Conservation (phyloP, 2,888 invertebrate genomes). For the Sceliomorpha sp. region DNA sequence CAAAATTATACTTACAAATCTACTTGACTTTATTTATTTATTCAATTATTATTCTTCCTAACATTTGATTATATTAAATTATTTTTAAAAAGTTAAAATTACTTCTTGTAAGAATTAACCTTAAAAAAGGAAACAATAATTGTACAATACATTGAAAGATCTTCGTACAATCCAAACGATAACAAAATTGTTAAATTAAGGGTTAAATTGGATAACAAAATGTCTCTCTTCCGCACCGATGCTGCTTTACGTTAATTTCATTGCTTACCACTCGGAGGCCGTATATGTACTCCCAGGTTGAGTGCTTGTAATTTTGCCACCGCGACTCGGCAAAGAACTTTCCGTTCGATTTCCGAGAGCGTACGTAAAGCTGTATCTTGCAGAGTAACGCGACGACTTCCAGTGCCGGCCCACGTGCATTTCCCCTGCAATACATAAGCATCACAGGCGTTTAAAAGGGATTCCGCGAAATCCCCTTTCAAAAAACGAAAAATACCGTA, state of each 20-base stretch:
- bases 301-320: slow-evolving; percentile 91
- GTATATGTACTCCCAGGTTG: slow-evolving; percentile 90
- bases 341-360: slow-evolving; percentile 89
- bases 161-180: too few relatives aligned
- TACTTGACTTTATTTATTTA: background rate
- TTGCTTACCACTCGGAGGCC: slow-evolving; percentile 89
- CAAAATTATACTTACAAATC: too few relatives aligned
- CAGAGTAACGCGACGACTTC: slow-evolving; percentile 86
- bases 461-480: too few relatives aligned
- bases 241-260: background rate
- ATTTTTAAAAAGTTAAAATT: too few relatives aligned
- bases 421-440: slow-evolving; percentile 85
- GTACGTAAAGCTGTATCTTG: slow-evolving; percentile 86
- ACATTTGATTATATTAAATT: background rate
- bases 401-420: slow-evolving; percentile 88
- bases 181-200: too few relatives aligned
- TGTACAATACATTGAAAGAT: too few relatives aligned
- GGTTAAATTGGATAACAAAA: too few relatives aligned
- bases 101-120: too few relatives aligned
- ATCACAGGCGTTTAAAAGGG: too few relatives aligned
- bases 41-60: background rate
- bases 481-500: too few relatives aligned
- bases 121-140: too few relatives aligned
- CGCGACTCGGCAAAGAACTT: slow-evolving; percentile 92
- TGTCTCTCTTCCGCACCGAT: too few relatives aligned